Evolutionary conservation across 2,888 invertebrate genomes (phyloP), one percentile per base, ranked within the genome.

Genomic region (Galerucella nymphaeae): DNA sequence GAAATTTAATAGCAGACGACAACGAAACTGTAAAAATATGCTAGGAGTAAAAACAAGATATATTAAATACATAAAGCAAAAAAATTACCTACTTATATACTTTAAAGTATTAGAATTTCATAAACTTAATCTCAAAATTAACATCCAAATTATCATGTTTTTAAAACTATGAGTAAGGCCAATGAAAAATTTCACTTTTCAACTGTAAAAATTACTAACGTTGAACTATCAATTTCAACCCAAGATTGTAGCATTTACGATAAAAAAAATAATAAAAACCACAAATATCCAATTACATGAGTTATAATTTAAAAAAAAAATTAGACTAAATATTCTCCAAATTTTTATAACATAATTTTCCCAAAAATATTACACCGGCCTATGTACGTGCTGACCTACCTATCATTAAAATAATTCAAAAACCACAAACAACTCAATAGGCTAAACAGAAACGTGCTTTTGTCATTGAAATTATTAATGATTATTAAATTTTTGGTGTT

Each of bases 401-500:
- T 41, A 61, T 61, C 14, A 41, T 61, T 61, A 61, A 41, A 61
- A 61, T 61, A 38, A 61, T 61, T 61, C 41, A n/a, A 38, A 61
- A 61, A 61, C 61, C 61, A 41, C 61, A 61, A 61, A 57, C 11
- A 10, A 18, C 57, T 57, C 23, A 57, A 57, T 38, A 41, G 38
- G n/a, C 41, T 30, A 41, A 38, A n/a, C 41, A 41, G 38, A 61
- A 61, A 50, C 30, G 38, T 38, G 38, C 2, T 61, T 61, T 30
- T 61, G 38, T 61, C 41, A 61, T 61, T 41, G 16, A 16, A 41
- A 61, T 41, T 30, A 61, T 61, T 61, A 16, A 61, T 58, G 30
- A 14, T 58, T 58, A 53, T 53, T n/a, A 58, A 61, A n/a, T 18
- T 59, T 45, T 61, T 41, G 41, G 9, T 23, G 4, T 57, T 57